Percentiles rank a stretch among this genome's conserved stretches.
These are phyloP conservation scores for Crotalus tigris DNA, from an alignment of 2,113 vertebrate genomes.

Conservation along the genomic window DNA sequence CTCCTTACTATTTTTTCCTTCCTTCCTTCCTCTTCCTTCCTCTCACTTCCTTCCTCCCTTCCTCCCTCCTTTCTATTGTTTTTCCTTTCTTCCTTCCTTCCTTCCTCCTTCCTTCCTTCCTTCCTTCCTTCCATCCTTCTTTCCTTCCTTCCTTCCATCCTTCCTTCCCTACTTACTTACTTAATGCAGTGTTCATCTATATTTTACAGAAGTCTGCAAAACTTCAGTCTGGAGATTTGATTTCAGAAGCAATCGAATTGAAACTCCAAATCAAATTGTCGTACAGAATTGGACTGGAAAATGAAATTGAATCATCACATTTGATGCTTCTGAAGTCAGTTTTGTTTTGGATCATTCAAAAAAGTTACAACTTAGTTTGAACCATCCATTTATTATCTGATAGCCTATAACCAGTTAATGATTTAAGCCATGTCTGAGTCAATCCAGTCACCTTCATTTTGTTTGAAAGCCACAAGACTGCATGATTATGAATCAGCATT, in stretches of 20 bases:
- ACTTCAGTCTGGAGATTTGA: background rate
- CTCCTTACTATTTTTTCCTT: no score
- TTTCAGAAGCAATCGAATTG: background rate
- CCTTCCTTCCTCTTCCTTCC: no score
- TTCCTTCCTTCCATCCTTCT: background rate
- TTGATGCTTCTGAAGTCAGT: background rate
- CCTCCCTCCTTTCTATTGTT: no score
- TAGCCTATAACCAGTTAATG: background rate
- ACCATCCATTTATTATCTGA: background rate
- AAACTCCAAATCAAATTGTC: background rate
- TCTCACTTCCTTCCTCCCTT: no score
- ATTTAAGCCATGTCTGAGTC: background rate
- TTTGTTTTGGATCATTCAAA: background rate
- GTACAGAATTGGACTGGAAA: background rate
- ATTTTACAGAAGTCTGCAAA: background rate
- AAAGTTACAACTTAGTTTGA: background rate
- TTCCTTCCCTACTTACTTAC: background rate
- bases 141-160: background rate
- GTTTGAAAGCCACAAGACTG: background rate
- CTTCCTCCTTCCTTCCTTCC: no score
- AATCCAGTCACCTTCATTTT: background rate
- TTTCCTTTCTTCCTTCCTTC: no score
- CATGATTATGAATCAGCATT: background rate
- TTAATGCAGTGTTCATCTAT: background rate
- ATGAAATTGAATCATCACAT: background rate